Evolutionary conservation across 2,888 invertebrate species (phyloP).

Genomic region (Ormyrus nitidulus): DNA sequence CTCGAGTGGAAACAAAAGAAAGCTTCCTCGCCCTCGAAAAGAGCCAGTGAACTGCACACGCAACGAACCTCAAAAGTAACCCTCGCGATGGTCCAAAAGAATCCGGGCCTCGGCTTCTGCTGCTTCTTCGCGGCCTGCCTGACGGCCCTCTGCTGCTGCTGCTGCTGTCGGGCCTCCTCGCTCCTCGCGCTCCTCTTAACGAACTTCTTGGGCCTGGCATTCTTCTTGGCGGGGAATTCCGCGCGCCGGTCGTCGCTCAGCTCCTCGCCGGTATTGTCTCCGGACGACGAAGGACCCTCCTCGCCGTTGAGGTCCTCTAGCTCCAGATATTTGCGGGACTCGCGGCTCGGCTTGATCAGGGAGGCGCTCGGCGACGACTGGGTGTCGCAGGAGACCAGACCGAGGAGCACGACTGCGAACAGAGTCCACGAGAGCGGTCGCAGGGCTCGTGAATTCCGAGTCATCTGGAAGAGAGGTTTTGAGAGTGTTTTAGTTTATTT

Average conservation of each 20-base stretch:
- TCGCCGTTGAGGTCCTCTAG: constrained; percentile 43
- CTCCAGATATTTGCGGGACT: constrained; percentile 43
- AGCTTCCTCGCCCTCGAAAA: no score
- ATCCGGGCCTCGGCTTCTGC: constrained; percentile 69
- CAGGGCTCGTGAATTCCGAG: constrained; percentile 13
- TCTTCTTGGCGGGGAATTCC: not conserved
- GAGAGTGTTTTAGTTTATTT: no score
- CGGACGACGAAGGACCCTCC: not conserved
- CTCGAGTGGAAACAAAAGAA: no score
- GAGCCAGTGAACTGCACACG: no score
- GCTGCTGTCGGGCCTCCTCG: not conserved
- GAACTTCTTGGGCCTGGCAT: not conserved
- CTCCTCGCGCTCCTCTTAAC: constrained; percentile 12
- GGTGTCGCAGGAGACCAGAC: constrained; percentile 15
- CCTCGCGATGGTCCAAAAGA: constrained; percentile 72
- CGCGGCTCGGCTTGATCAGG: not conserved
- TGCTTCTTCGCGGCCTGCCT: constrained; percentile 63
- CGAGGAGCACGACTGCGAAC: constrained; percentile 13
- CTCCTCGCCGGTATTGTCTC: not conserved
- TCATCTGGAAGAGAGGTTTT: constrained; percentile 38
- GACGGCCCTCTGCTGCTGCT: not conserved
- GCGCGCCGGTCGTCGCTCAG: not conserved
- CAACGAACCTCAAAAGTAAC: constrained; percentile 69
- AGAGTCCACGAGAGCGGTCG: constrained; percentile 23
- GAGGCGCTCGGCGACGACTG: not conserved